phyloP scores from a whole-genome alignment of 1,140 invertebrate species.

The Aricia agestis region DNA sequence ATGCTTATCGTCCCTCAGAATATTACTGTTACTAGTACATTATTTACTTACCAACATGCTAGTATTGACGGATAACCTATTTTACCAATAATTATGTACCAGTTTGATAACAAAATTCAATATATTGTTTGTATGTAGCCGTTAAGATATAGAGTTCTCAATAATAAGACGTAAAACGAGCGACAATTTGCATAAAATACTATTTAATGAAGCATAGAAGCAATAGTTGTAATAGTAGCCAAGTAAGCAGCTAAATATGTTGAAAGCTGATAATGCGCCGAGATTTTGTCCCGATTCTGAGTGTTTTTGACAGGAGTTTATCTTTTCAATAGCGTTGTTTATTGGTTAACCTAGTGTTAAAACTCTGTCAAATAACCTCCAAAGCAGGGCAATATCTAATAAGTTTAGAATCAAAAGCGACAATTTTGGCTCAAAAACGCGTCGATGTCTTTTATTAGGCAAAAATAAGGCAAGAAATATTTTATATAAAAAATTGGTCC shows the following conservation, averaged over 20 bases:
- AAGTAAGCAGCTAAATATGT: neutral
- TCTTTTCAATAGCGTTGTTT: too few relatives aligned
- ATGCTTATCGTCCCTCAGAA: neutral
- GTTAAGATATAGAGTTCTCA: neutral
- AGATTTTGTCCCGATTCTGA: too few relatives aligned
- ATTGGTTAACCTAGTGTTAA: too few relatives aligned
- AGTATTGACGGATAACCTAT: conserved; percentile 10
- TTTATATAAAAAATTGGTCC: too few relatives aligned
- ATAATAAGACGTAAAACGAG: neutral
- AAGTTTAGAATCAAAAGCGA: too few relatives aligned
- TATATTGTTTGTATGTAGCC: conserved; percentile 14
- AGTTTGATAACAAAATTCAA: conserved; percentile 16
- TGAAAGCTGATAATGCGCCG: too few relatives aligned
- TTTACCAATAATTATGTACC: conserved; percentile 25
- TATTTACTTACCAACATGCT: neutral
- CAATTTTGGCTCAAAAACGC: too few relatives aligned
- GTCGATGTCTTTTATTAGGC: too few relatives aligned
- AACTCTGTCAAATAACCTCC: too few relatives aligned
- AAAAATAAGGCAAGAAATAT: too few relatives aligned
- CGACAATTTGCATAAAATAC: neutral
- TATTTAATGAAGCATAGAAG: neutral
- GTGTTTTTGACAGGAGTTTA: too few relatives aligned
- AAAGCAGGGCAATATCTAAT: too few relatives aligned
- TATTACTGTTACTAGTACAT: neutral
- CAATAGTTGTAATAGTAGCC: neutral